Evolutionary conservation across 2,888 invertebrate species (phyloP).

Genomic region (Acleris sparsana): DNA sequence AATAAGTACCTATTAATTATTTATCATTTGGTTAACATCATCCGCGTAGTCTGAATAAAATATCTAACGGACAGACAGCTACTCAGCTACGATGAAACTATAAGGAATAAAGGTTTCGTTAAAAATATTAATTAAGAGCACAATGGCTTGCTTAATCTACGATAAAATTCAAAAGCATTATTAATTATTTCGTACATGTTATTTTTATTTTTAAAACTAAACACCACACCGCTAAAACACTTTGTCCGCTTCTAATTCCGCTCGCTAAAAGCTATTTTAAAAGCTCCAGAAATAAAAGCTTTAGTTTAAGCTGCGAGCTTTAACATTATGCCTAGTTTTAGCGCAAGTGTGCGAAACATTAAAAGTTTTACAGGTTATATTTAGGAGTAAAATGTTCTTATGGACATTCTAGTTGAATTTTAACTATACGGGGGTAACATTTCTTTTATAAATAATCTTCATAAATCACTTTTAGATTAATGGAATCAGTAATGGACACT

Average conservation of each 20-base stretch:
- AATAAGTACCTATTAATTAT: no score
- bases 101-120: no score
- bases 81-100: no score
- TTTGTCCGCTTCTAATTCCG: slow-evolving; percentile 20
- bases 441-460: not conserved
- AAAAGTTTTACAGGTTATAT: slow-evolving; percentile 20
- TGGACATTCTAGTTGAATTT: not conserved
- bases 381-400: not conserved
- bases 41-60: no score
- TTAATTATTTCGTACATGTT: no score
- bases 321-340: slow-evolving; percentile 14
- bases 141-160: no score
- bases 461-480: no score
- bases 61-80: no score
- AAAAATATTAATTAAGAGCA: no score
- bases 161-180: no score
- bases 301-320: slow-evolving; percentile 17
- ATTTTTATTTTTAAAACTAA: not conserved
- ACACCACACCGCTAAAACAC: slow-evolving; percentile 10
- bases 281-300: slow-evolving; percentile 30
- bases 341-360: slow-evolving; percentile 7
- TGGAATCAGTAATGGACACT: no score
- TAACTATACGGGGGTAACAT: not conserved
- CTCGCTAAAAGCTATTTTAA: slow-evolving; percentile 33
- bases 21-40: no score